Conservation (phyloP, 2,888 invertebrate species). For the Catocala sponsa region DNA sequence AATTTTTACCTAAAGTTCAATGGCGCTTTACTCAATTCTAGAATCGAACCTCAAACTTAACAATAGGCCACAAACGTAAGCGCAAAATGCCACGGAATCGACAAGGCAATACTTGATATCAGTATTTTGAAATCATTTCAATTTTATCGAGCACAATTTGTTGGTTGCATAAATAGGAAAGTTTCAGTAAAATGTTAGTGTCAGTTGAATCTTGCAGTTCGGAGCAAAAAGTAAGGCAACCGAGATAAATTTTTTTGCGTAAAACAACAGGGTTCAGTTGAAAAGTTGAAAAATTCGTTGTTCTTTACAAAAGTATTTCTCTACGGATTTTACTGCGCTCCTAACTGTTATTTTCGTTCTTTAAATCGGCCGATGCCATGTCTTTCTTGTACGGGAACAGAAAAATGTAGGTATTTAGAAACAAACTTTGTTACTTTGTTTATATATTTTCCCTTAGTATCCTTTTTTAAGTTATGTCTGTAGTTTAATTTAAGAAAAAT, state of each 20-base stretch:
- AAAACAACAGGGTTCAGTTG: conserved; percentile 39
- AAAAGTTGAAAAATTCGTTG: conserved; percentile 45
- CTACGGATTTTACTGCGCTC: conserved; percentile 39
- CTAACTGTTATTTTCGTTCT: conserved; percentile 42
- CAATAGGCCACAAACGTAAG: no score
- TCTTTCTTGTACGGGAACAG: background rate
- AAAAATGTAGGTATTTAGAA: background rate
- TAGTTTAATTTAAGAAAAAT: no score
- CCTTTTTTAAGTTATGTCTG: no score
- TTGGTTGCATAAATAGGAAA: background rate
- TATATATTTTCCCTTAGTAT: background rate
- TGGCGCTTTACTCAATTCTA: no score
- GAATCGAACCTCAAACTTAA: no score
- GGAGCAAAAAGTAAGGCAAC: conserved; percentile 22
- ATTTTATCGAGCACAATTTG: background rate
- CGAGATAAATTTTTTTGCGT: conserved; percentile 26
- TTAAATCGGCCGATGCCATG: conserved; percentile 19
- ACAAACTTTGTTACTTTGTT: background rate
- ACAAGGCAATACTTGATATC: background rate
- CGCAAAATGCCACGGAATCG: no score
- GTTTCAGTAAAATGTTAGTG: conserved; percentile 16
- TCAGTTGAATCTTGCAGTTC: conserved; percentile 24
- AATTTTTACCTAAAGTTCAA: no score
- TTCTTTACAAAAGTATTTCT: conserved; percentile 37
- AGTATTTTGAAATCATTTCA: background rate